phyloP scores from a whole-genome alignment of 2,888 invertebrate genomes.

The Plagodis pulveraria region DNA sequence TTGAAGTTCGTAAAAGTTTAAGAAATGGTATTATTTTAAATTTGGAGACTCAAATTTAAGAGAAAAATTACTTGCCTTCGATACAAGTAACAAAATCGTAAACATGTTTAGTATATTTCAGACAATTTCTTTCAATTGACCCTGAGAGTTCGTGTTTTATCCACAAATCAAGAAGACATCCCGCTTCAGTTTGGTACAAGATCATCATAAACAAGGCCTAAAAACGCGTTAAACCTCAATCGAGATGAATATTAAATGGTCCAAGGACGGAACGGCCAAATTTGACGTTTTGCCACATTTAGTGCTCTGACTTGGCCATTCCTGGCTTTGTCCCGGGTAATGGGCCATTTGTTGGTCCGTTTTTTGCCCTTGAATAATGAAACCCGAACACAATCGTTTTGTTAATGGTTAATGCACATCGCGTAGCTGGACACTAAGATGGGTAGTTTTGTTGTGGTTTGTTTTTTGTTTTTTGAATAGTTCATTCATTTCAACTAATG shows the following conservation, averaged over 20 bases:
- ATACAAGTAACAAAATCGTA: too few relatives aligned
- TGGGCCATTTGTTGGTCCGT: slow-evolving; percentile 31
- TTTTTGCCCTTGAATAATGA: slow-evolving; percentile 23
- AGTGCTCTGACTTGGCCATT: slow-evolving; percentile 24
- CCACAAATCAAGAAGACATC: neutral
- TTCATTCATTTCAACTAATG: too few relatives aligned
- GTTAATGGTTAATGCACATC: slow-evolving; percentile 23
- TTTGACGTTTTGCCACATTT: slow-evolving; percentile 33
- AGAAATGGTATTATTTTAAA: too few relatives aligned
- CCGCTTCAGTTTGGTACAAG: neutral
- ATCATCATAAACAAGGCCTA: slow-evolving; percentile 2
- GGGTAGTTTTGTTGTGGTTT: neutral
- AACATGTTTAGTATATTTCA: too few relatives aligned
- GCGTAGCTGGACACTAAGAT: slow-evolving; percentile 5
- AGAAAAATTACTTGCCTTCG: too few relatives aligned
- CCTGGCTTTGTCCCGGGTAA: slow-evolving; percentile 34
- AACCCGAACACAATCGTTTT: slow-evolving; percentile 19
- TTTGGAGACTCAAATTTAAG: too few relatives aligned
- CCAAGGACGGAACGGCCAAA: slow-evolving; percentile 33
- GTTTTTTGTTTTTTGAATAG: neutral
- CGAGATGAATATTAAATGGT: slow-evolving; percentile 37
- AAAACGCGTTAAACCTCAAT: slow-evolving; percentile 10
- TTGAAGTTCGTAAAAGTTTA: too few relatives aligned
- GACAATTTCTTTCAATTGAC: too few relatives aligned
- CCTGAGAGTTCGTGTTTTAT: too few relatives aligned